These are phyloP conservation scores for Staurois parvus DNA, from an alignment of 2,797 vertebrate species.

Conservation along the genomic window DNA sequence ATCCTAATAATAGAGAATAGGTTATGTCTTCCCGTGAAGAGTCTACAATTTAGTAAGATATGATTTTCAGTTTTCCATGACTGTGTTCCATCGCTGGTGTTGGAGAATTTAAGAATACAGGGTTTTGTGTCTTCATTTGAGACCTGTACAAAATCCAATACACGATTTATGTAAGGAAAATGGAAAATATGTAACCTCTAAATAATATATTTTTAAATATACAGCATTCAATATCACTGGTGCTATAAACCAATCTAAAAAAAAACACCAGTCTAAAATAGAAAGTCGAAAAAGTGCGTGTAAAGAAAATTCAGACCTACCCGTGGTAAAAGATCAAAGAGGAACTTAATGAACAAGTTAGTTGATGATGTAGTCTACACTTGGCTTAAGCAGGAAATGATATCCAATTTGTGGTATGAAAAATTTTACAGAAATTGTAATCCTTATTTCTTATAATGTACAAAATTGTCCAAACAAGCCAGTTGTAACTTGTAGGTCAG, in stretches of 20 bases:
- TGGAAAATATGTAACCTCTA: conserved; percentile 15
- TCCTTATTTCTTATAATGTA: not conserved
- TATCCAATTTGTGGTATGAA: conserved; percentile 3
- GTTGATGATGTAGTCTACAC: conserved; percentile 14
- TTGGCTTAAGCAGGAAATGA: conserved; percentile 12
- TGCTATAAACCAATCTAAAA: conserved; percentile 13
- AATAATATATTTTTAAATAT: conserved; percentile 21
- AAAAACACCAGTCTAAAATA: conserved; percentile 18
- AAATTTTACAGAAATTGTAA: not conserved
- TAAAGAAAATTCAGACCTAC: conserved; percentile 19
- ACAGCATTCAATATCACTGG: conserved; percentile 2
- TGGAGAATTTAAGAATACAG: too few species aligned
- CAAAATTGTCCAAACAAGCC: not conserved
- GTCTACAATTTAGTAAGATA: too few species aligned
- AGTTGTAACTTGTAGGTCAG: not conserved
- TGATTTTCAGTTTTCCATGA: too few species aligned
- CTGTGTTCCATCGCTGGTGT: too few species aligned
- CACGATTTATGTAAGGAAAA: conserved; percentile 13
- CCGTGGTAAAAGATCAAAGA: conserved; percentile 37
- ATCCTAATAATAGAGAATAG: too few species aligned
- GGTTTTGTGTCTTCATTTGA: too few species aligned
- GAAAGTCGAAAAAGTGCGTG: conserved; percentile 5
- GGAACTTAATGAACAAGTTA: conserved; percentile 35
- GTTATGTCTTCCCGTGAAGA: too few species aligned
- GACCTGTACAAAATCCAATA: conserved; percentile 10